These are phyloP conservation scores for Diachasma alloeum DNA, from an alignment of 1,140 invertebrate genomes.

Conservation along the genomic window DNA sequence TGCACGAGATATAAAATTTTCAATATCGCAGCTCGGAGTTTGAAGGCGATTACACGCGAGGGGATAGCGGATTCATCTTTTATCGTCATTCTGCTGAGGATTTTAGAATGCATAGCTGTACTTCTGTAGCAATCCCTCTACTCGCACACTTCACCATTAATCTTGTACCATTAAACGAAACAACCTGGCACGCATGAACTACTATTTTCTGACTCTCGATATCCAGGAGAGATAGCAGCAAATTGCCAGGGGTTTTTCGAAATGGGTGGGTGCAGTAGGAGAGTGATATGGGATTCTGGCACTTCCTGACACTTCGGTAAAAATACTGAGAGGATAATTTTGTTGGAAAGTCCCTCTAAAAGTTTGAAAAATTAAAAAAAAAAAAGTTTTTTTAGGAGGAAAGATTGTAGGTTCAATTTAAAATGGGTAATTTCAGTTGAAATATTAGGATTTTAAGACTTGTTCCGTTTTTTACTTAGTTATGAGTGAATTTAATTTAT, in stretches of 20 bases:
- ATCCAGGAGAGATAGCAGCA: background rate
- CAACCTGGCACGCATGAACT: constrained; percentile 40
- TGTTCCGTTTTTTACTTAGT: no score
- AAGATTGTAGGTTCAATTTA: no score
- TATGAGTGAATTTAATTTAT: no score
- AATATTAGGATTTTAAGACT: no score
- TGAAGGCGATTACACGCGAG: background rate
- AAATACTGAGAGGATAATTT: no score
- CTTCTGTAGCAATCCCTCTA: background rate
- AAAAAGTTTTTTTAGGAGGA: no score
- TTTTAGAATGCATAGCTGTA: background rate
- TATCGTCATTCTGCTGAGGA: background rate
- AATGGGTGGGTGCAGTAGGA: background rate
- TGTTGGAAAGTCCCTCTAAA: no score
- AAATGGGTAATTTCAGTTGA: no score
- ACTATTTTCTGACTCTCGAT: constrained; percentile 28
- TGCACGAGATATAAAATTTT: background rate
- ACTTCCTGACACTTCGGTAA: no score
- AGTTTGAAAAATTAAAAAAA: no score
- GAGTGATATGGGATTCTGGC: background rate
- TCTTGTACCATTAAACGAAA: constrained; percentile 36
- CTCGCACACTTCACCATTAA: constrained; percentile 31
- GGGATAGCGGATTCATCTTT: background rate
- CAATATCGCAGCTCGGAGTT: background rate
- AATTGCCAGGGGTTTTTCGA: background rate